A percentile compares a stretch with the other conserved stretches of the same genome.
Conservation (phyloP, 2,888 invertebrate species). For the Furcula furcula region DNA sequence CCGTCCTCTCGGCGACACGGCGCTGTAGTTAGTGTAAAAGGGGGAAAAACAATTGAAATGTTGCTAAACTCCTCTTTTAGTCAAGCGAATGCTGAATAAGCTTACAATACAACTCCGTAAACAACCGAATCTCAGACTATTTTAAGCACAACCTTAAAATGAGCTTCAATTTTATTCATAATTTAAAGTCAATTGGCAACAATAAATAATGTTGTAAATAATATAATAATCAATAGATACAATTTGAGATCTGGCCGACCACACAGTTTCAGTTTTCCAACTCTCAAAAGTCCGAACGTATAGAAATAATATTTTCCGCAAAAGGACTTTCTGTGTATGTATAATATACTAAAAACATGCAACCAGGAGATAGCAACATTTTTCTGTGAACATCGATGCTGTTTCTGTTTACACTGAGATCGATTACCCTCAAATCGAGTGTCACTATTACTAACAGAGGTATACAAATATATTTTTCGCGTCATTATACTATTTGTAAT, state of each 20-base stretch:
- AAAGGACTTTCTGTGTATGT: constrained; percentile 10
- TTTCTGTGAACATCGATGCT: constrained; percentile 41
- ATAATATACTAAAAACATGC: constrained; percentile 10
- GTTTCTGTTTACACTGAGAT: constrained; percentile 57
- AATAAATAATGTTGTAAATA: constrained; percentile 24
- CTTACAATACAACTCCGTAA: constrained; percentile 34
- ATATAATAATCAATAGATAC: constrained; percentile 33
- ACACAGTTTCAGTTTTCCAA: constrained; percentile 25
- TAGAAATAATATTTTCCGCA: constrained; percentile 11
- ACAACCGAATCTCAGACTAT: constrained; percentile 59
- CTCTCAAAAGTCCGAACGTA: constrained; percentile 18
- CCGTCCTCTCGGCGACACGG: constrained; percentile 21
- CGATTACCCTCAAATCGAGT: constrained; percentile 57
- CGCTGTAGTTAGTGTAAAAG: constrained; percentile 28
- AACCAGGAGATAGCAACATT: constrained; percentile 68
- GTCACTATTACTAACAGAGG: constrained; percentile 53
- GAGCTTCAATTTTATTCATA: constrained; percentile 51
- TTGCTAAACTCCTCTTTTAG: constrained; percentile 59
- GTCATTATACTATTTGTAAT: constrained; percentile 49
- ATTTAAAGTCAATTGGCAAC: constrained; percentile 31
- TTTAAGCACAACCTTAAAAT: constrained; percentile 70
- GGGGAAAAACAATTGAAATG: constrained; percentile 49
- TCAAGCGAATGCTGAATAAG: constrained; percentile 22
- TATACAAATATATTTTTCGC: constrained; percentile 32
- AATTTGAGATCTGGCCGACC: constrained; percentile 39